Conservation (phyloP, 2,113 vertebrate species). For the Perognathus longimembris region DNA sequence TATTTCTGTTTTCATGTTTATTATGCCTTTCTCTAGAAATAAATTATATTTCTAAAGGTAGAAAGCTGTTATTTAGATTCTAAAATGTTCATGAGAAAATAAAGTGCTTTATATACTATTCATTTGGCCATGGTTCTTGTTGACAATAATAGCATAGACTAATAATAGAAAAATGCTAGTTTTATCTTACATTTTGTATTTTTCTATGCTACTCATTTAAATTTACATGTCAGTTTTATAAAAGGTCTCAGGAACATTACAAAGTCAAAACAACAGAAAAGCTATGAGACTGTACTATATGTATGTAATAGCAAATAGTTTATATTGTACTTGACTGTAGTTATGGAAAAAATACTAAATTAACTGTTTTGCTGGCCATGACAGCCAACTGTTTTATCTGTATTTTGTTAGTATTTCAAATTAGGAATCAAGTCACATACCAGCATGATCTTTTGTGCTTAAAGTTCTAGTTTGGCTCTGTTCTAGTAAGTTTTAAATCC, state of each 20-base stretch:
- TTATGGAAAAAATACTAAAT: slow-evolving; percentile 79
- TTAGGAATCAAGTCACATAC: slow-evolving; percentile 92
- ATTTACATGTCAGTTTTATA: slow-evolving; percentile 83
- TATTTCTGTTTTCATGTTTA: not conserved
- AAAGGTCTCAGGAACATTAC: slow-evolving; percentile 77
- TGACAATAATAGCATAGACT: slow-evolving; percentile 78
- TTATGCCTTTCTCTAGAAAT: not conserved
- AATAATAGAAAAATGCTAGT: slow-evolving; percentile 61
- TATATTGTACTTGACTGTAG: slow-evolving; percentile 71
- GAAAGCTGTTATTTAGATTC: slow-evolving; percentile 63
- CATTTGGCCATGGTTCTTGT: slow-evolving; percentile 82
- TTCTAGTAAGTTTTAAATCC: slow-evolving; percentile 87
- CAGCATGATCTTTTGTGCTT: slow-evolving; percentile 88
- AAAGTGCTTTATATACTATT: slow-evolving; percentile 76
- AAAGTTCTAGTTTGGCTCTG: slow-evolving; percentile 88
- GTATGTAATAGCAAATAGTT: not conserved
- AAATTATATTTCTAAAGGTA: slow-evolving; percentile 67
- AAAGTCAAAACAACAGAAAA: slow-evolving; percentile 85
- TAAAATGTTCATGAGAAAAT: slow-evolving; percentile 77
- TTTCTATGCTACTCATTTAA: slow-evolving; percentile 80
- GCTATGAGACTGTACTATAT: slow-evolving; percentile 66
- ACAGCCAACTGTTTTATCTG: slow-evolving; percentile 91
- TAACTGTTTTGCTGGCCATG: slow-evolving; percentile 88
- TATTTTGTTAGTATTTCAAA: slow-evolving; percentile 92
- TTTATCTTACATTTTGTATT: slow-evolving; percentile 66